phyloP scores from a whole-genome alignment of 30 jellyfish, hydroid and myxozoan species.

The Pelagia noctiluca region DNA sequence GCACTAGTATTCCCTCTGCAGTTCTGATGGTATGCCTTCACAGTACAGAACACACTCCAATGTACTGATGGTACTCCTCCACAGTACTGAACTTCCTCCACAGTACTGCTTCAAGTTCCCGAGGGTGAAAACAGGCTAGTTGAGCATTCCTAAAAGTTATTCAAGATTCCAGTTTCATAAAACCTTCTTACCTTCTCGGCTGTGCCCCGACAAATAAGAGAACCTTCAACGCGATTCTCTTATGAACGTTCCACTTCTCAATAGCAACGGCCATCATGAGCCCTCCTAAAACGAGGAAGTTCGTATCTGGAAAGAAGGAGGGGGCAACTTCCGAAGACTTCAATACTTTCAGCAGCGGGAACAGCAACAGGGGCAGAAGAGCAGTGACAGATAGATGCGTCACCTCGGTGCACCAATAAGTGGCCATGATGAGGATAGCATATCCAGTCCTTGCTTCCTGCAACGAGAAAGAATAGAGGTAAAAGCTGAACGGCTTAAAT shows the following conservation, averaged over 20 bases:
- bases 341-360: conserved; percentile 79
- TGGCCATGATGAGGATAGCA: conserved; percentile 85
- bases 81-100: no score
- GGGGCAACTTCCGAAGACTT: conserved; percentile 71
- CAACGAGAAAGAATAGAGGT: background rate
- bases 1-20: no score
- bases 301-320: conserved; percentile 80
- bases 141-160: background rate
- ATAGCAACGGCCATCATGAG: conserved; percentile 86
- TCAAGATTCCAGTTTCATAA: background rate
- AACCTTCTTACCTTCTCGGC: conserved; percentile 77
- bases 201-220: conserved; percentile 87
- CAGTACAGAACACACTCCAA: no score
- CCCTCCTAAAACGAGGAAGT: conserved; percentile 90
- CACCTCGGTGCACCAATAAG: conserved; percentile 93
- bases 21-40: no score
- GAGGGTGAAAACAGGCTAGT: no score
- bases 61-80: no score
- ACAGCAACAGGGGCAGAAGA: conserved; percentile 79
- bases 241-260: conserved; percentile 94
- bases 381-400: conserved; percentile 96
- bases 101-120: no score
- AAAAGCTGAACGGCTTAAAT: no score
- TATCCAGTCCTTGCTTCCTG: conserved; percentile 92
- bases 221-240: conserved; percentile 82